Base-by-base conservation (phyloP, 2,113 vertebrate genomes). In the Heteronetta atricapilla region DNA sequence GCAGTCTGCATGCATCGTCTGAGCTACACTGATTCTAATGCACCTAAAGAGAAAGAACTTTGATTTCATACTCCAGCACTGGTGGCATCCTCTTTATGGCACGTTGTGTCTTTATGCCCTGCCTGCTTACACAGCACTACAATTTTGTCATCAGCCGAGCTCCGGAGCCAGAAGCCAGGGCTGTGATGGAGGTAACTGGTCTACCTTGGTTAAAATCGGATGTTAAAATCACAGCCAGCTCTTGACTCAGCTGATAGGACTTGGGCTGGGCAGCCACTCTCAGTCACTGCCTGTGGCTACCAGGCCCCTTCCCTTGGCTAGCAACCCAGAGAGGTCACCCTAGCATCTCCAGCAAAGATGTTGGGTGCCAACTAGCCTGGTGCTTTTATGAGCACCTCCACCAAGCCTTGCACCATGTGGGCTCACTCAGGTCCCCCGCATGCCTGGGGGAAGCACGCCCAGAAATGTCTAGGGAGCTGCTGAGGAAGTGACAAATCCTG, bases 391-490 rank as follows among this genome's bases (percentile, higher is more conserved):
- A 81, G 56, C 21, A 19, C 15, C 31, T 78, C 46, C 9, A 2
- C 26, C 82, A 52, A 78, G n/a, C 7, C 29, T 29, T 56, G 73
- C 18, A 18, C 0, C 0, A 10, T 0, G 0, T 48, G 63, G 44
- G 17, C 53, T 56, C 2, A 1, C 21, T 31, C 7, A 11, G 23
- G 31, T 48, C 20, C 20, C 33, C 18, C 0, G 0, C 0, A 0
- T 1, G 0, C 6, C 63, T 7, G 29, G 19, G 29, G 40, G 29
- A 21, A 0, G 29, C 18, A 4, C 11, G 10, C 3, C 25, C 77
- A 68, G 42, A 76, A 67, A 72, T 31, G 44, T 58, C 82, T 74
- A 48, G 23, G 63, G 76, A 89, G 42, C 28, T 87, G 55, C 67
- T 86, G 90, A 86, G 90, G 92, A 96, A 93, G 77, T 85, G 70